These are phyloP conservation scores for Telenomus remus DNA, from an alignment of 1,140 invertebrate genomes.

Conservation along the genomic window DNA sequence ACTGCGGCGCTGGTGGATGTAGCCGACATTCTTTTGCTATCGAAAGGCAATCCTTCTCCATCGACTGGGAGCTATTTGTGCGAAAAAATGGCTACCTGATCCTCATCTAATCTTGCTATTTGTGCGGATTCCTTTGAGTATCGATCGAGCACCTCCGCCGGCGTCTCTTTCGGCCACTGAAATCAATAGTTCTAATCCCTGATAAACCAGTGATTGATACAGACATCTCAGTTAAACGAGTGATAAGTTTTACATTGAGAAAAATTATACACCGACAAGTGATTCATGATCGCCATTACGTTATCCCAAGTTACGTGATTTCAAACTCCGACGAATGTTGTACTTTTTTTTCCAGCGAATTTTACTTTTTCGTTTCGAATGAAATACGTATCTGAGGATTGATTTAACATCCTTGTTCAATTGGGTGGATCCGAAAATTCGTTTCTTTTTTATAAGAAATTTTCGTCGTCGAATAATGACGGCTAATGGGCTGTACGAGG, in stretches of 20 bases:
- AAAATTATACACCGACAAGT: constrained; percentile 41
- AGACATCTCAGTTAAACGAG: constrained; percentile 51
- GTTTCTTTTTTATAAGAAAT: too few species aligned
- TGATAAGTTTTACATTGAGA: constrained; percentile 47
- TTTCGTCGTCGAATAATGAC: too few species aligned
- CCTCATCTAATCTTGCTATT: constrained; percentile 64
- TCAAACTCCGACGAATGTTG: too few species aligned
- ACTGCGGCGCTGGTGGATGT: constrained; percentile 31
- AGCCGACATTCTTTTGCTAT: constrained; percentile 59
- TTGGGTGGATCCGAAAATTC: too few species aligned
- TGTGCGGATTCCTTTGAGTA: constrained; percentile 61
- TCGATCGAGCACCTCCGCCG: constrained; percentile 38
- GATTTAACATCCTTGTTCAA: too few species aligned
- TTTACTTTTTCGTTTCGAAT: too few species aligned
- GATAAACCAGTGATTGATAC: constrained; percentile 55
- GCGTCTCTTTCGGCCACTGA: constrained; percentile 24
- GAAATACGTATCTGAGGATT: too few species aligned
- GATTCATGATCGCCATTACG: constrained; percentile 26
- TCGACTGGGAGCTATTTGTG: constrained; percentile 58
- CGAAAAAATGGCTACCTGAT: constrained; percentile 62
- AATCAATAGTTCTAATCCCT: constrained; percentile 59
- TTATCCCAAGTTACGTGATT: constrained; percentile 27
- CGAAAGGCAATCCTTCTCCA: constrained; percentile 57
- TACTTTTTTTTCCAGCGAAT: too few species aligned
- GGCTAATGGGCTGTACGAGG: too few species aligned